phyloP scores from a whole-genome alignment of 2,113 vertebrate genomes.

The Lipotes vexillifer region DNA sequence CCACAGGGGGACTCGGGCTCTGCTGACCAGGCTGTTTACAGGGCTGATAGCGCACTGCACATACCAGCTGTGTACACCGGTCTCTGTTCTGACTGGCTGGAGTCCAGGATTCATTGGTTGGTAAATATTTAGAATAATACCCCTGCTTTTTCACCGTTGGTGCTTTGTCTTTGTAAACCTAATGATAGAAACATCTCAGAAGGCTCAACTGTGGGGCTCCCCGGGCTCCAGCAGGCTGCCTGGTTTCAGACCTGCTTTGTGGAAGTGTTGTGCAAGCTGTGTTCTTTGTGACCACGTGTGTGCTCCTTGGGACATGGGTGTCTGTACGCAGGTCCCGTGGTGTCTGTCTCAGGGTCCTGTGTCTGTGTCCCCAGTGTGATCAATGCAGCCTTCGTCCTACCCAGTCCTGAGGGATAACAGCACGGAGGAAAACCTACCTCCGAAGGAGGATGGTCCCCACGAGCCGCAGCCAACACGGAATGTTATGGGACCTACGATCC shows the following conservation, averaged over 20 bases:
- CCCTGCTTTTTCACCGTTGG: neutral
- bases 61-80: accelerated
- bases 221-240: neutral
- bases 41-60: accelerated
- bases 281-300: conserved; percentile 60
- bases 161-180: conserved; percentile 9
- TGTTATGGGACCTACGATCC: neutral
- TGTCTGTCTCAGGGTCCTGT: conserved; percentile 70
- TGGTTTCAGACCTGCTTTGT: neutral
- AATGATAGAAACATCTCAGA: neutral
- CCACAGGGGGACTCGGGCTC: neutral
- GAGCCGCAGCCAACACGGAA: accelerated
- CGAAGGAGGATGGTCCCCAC: accelerated
- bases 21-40: neutral
- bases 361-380: conserved; percentile 60
- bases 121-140: neutral
- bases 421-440: neutral
- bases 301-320: neutral
- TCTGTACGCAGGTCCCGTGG: conserved; percentile 38
- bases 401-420: neutral
- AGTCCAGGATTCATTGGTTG: neutral
- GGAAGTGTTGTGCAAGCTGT: conserved; percentile 29
- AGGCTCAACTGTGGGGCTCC: neutral
- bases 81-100: neutral
- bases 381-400: neutral